Percentiles rank a stretch among this genome's conserved stretches.
These are phyloP conservation scores for Ferdinandea cuprea DNA, from an alignment of 2,888 invertebrate species.

Conservation along the genomic window DNA sequence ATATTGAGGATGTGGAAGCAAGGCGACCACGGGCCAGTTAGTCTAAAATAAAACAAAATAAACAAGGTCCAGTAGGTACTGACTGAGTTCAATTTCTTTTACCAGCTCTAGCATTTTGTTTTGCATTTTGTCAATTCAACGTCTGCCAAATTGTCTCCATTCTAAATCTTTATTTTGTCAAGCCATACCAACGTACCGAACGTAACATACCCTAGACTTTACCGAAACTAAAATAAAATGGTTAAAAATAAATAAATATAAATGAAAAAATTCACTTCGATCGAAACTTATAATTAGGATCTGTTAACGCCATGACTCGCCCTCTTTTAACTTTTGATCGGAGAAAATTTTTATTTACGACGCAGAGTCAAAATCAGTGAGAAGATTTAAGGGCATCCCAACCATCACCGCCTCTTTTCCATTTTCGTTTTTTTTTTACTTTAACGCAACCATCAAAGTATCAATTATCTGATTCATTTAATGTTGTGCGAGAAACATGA, in stretches of 20 bases:
- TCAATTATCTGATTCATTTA: slow-evolving; percentile 63
- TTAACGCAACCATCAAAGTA: slow-evolving; percentile 45
- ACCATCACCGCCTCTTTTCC: slow-evolving; percentile 21
- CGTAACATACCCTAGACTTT: slow-evolving; percentile 7
- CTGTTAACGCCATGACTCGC: slow-evolving; percentile 58
- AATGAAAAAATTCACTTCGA: slow-evolving; percentile 1
- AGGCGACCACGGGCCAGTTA: too few relatives aligned
- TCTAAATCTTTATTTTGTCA: neutral
- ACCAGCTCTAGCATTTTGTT: too few relatives aligned
- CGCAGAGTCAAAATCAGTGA: slow-evolving; percentile 16
- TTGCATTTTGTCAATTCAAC: too few relatives aligned
- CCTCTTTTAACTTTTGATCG: slow-evolving; percentile 57
- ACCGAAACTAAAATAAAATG: slow-evolving; percentile 4
- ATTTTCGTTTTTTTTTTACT: neutral
- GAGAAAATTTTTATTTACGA: slow-evolving; percentile 42
- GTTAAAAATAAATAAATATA: slow-evolving; percentile 1
- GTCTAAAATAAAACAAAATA: too few relatives aligned
- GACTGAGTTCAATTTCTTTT: too few relatives aligned
- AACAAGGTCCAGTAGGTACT: too few relatives aligned
- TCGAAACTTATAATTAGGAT: slow-evolving; percentile 62
- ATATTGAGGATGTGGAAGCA: too few relatives aligned
- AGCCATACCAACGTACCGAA: neutral
- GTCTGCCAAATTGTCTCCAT: neutral
- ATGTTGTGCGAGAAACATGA: slow-evolving; percentile 69
- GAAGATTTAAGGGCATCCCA: slow-evolving; percentile 14